These are phyloP conservation scores for Gasteruption jaculator DNA, from an alignment of 2,888 invertebrate genomes.

Conservation along the genomic window DNA sequence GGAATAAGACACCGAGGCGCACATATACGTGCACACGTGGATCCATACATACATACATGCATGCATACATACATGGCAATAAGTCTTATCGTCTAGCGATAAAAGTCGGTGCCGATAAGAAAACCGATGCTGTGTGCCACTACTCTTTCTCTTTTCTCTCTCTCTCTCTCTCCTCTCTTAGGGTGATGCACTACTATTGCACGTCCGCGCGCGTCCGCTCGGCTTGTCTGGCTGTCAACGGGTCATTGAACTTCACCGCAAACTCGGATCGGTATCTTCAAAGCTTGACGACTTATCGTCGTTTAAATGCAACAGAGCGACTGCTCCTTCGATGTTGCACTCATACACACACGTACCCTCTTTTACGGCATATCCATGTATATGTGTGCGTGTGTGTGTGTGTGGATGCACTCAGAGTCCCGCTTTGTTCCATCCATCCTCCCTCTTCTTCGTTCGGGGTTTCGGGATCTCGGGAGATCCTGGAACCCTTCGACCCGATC, in stretches of 20 bases:
- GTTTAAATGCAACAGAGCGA: constrained; percentile 31
- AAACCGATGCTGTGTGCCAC: constrained; percentile 37
- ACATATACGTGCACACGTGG: too few species aligned
- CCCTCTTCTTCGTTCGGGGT: too few species aligned
- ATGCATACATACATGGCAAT: too few species aligned
- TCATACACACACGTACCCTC: neutral
- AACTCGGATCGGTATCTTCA: constrained; percentile 58
- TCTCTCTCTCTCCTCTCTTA: constrained; percentile 20
- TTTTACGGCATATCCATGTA: too few species aligned
- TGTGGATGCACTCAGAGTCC: too few species aligned
- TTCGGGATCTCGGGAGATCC: too few species aligned
- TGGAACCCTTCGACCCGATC: too few species aligned
- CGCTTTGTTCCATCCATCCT: too few species aligned
- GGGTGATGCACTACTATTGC: constrained; percentile 53
- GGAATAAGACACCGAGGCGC: too few species aligned
- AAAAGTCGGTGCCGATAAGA: constrained; percentile 45
- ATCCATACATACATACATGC: too few species aligned
- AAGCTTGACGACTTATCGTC: constrained; percentile 36
- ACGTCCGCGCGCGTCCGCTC: constrained; percentile 53
- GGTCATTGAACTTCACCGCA: constrained; percentile 55
- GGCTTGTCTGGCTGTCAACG: constrained; percentile 46
- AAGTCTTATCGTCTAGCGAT: constrained; percentile 43
- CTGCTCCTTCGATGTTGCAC: constrained; percentile 12
- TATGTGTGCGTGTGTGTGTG: too few species aligned
- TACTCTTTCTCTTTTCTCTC: constrained; percentile 15